Conservation (phyloP, 2,113 vertebrate genomes). For the Anoura caudifer region DNA sequence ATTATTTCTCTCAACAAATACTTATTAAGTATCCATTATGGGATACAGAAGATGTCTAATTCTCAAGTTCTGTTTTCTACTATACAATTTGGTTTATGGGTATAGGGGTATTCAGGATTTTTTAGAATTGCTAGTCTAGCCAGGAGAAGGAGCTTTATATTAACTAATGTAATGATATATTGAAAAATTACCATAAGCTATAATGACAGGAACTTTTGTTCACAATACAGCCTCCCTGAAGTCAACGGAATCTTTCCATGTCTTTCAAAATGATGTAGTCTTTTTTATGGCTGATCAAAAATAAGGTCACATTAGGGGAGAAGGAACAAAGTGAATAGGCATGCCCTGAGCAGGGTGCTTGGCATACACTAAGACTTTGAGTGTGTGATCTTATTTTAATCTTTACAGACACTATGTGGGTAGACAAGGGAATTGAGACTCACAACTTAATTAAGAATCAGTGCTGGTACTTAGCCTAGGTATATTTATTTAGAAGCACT, state of each 20-base stretch:
- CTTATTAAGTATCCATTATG: neutral
- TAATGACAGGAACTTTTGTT: neutral
- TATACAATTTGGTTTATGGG: neutral
- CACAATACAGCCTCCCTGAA: neutral
- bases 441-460: neutral
- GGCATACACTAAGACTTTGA: neutral
- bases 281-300: neutral
- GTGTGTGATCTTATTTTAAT: neutral
- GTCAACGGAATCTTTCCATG: neutral
- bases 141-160: neutral
- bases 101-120: neutral
- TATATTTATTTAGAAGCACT: conserved; percentile 4
- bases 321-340: neutral
- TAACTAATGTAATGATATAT: neutral
- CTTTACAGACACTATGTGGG: neutral
- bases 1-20: conserved; percentile 8
- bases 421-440: neutral
- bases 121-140: neutral
- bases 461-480: neutral
- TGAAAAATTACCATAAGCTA: neutral
- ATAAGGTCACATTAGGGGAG: neutral
- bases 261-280: neutral
- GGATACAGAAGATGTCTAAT: neutral
- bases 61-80: neutral
- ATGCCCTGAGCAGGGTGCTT: neutral